Evolutionary conservation across 2,888 invertebrate species (phyloP).

Genomic region (Romanomermis culicivorax): DNA sequence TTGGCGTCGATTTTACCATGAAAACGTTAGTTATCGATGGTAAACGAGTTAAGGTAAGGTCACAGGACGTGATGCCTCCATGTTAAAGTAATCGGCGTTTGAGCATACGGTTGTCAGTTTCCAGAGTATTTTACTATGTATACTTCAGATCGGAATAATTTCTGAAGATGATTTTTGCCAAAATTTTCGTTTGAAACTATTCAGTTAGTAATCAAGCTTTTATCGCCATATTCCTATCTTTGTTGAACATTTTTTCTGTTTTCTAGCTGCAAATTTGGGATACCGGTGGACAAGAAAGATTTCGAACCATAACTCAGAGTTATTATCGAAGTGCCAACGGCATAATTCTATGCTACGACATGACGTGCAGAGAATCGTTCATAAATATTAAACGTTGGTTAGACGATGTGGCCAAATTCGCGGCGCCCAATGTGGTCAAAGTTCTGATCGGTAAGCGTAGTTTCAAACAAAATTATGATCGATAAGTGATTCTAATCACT

Average conservation of each 20-base stretch:
- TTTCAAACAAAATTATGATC: too few relatives aligned
- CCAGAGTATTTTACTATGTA: background rate
- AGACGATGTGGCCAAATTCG: slow-evolving; percentile 78
- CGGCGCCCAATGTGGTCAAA: slow-evolving; percentile 69
- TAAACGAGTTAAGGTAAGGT: slow-evolving; percentile 80
- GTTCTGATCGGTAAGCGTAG: slow-evolving; percentile 62
- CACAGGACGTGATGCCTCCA: too few relatives aligned
- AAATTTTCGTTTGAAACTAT: too few relatives aligned
- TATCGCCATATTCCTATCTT: too few relatives aligned
- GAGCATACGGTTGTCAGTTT: background rate
- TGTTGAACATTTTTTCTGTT: background rate
- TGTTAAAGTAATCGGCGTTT: background rate
- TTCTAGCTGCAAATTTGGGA: slow-evolving; percentile 79
- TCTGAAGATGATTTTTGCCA: background rate
- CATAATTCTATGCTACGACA: slow-evolving; percentile 87
- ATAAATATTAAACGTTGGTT: slow-evolving; percentile 79
- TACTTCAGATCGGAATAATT: background rate
- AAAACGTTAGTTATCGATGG: slow-evolving; percentile 80
- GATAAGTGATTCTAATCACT: too few relatives aligned
- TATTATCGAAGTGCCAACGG: slow-evolving; percentile 92
- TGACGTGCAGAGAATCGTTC: slow-evolving; percentile 75
- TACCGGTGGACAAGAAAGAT: slow-evolving; percentile 84
- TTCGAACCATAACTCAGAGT: slow-evolving; percentile 86
- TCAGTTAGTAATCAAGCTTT: too few relatives aligned
- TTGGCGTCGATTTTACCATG: slow-evolving; percentile 95